Evolutionary conservation across 1,140 invertebrate species (phyloP).

Genomic region (Conus ventricosus): DNA sequence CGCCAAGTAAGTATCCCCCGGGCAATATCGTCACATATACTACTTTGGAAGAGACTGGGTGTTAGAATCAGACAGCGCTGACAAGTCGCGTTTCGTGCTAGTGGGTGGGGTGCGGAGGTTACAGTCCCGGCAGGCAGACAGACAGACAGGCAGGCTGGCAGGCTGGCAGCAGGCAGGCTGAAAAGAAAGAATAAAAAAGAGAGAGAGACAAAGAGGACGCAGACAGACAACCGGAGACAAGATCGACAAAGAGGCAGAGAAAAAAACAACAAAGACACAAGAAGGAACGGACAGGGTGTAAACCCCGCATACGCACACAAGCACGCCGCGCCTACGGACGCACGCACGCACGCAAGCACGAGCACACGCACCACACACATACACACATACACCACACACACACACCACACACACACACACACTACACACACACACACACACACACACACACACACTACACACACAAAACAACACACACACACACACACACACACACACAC

Average conservation of each 20-base stretch:
- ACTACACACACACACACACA: neutral
- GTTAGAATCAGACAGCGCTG: too few species aligned
- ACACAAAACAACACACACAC: neutral
- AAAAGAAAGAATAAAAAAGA: neutral
- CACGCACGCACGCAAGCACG: neutral
- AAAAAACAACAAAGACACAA: neutral
- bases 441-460: slow-evolving; percentile 3
- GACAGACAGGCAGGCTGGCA: too few species aligned
- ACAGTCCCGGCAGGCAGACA: too few species aligned
- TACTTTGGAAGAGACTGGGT: too few species aligned
- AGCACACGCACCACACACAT: too few species aligned
- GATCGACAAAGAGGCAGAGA: neutral
- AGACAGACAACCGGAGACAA: neutral
- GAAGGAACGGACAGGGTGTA: neutral
- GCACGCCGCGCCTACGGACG: neutral
- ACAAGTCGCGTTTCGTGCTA: too few species aligned
- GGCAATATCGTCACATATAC: too few species aligned
- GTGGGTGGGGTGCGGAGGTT: too few species aligned
- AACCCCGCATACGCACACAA: slow-evolving; percentile 9
- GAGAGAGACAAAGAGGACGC: neutral
- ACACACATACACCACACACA: too few species aligned
- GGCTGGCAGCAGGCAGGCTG: neutral
- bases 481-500: neutral
- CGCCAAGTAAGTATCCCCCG: too few species aligned
- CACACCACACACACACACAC: neutral